Base-by-base conservation (phyloP, 2,797 vertebrate species). In the Coreius guichenoti region DNA sequence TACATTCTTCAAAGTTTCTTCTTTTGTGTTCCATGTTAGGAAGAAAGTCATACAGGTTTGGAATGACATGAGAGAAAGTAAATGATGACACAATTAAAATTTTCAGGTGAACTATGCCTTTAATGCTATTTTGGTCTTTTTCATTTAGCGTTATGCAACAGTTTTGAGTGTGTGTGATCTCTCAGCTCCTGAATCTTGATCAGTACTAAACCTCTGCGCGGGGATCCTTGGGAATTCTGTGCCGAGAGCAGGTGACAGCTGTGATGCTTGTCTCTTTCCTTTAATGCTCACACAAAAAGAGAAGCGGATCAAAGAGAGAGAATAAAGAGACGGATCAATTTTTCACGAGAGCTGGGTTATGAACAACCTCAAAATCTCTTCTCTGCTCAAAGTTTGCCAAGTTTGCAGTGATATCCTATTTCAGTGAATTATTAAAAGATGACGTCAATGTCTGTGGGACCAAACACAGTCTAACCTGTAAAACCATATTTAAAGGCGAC, bases 311-410 rank as follows among this genome's bases (percentile, higher is more conserved):
- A 79, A 80, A 58, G 72, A 13, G 43, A 47, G 54, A 84, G 81
- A 88, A 87, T 88, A 82, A 82, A 86, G 83, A 81, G 85, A 29
- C 8, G 1, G 33, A 86, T 90, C 3, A 12, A 87, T 90, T 88
- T 87, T 89, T 89, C 45, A 90, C 88, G 87, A 84, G 58, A 80
- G 11, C 68, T 69, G 73, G 83, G 39, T 83, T 83, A 83, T 89
- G 86, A 90, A 74, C 75, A 54, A 78, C 29, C 45, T 23, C 26
- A 67, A 54, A 87, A 87, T 72, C 67, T 75, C 36, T 39, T 23
- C 49, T 63, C 26, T 51, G 36, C 47, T 68, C 47, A 75, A 43
- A 65, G 79, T 78, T 82, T 81, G n/a, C 36, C 56, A 8, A n/a
- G n/a, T n/a, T n/a, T n/a, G n/a, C 23, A 12, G 68, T 47, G 31